Conservation (phyloP, 2,888 invertebrate species). For the Phragmatobia fuliginosa region DNA sequence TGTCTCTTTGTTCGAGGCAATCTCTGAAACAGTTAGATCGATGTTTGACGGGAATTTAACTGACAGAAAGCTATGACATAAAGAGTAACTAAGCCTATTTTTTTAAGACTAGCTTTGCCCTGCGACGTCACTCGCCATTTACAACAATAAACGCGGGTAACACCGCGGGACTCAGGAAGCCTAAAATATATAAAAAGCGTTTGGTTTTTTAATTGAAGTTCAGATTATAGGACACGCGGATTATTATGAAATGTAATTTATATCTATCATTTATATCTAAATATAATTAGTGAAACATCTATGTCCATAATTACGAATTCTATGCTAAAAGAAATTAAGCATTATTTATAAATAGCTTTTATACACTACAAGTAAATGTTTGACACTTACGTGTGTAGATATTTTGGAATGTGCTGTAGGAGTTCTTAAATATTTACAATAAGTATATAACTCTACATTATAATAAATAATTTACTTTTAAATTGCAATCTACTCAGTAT, state of each 20-base stretch:
- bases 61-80: too few relatives aligned
- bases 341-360: not conserved
- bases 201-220: not conserved
- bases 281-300: not conserved
- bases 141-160: too few relatives aligned
- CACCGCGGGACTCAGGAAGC: too few relatives aligned
- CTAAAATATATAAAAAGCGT: not conserved
- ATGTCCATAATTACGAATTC: not conserved
- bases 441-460: conserved; percentile 18
- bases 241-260: not conserved
- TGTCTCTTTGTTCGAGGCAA: too few relatives aligned
- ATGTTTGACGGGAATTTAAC: too few relatives aligned
- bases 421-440: conserved; percentile 67
- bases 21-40: too few relatives aligned
- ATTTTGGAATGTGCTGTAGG: conserved; percentile 84
- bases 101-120: too few relatives aligned
- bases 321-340: not conserved
- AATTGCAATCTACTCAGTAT: conserved; percentile 26
- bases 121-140: too few relatives aligned
- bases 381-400: conserved; percentile 58
- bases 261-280: not conserved
- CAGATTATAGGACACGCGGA: not conserved
- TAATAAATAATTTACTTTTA: conserved; percentile 32
- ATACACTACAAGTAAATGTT: conserved; percentile 57
- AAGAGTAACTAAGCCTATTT: too few relatives aligned